Evolutionary conservation across 1,140 invertebrate species (phyloP), one percentile per base, ranked within the genome.

Genomic region (Brachionus manjavacas): DNA sequence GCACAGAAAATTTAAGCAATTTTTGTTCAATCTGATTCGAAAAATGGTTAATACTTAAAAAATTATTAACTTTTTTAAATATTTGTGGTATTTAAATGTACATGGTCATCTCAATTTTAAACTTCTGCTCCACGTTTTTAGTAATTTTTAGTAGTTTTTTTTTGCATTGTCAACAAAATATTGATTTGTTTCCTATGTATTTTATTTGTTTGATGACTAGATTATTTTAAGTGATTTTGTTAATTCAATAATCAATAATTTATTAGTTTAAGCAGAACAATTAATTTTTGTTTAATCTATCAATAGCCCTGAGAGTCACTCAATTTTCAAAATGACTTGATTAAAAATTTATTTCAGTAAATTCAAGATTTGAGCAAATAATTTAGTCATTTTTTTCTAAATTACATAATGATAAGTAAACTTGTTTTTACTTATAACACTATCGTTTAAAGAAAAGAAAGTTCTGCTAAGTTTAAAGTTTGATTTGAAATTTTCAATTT

Each of bases 181-280:
- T 60, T 60, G 52, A 60, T 60, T 60, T 60, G 16, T 60, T 60
- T 60, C 52, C 52, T 60, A 23, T 60, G 16, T 60, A 23, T 60
- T 60, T 23, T 60, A 60, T 60, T 60, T 60, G 20, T 60, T 60
- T 60, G 52, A 60, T 60, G 52, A 60, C 52, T 60, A 60, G 52
- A 60, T 60, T 60, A 60, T 60, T 60, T 60, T 60, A 60, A 60
- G 20, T 60, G 52, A 60, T 8, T 23, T 60, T 20, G 20, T 60
- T 60, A 60, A 60, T 60, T 60, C 52, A 60, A 60, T 60, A 60
- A 60, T 60, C 52, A 60, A 60, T 60, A 60, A 60, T 60, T 60
- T 60, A 60, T 60, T 60, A 60, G 52, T 60, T 60, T 60, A 60
- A 20, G 52, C 52, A 60, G 20, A 60, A 20, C 52, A 60, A 60